Evolutionary conservation across 2,888 invertebrate species (phyloP), one percentile per base, ranked within the genome.

Genomic region (Athrips mouffetella): DNA sequence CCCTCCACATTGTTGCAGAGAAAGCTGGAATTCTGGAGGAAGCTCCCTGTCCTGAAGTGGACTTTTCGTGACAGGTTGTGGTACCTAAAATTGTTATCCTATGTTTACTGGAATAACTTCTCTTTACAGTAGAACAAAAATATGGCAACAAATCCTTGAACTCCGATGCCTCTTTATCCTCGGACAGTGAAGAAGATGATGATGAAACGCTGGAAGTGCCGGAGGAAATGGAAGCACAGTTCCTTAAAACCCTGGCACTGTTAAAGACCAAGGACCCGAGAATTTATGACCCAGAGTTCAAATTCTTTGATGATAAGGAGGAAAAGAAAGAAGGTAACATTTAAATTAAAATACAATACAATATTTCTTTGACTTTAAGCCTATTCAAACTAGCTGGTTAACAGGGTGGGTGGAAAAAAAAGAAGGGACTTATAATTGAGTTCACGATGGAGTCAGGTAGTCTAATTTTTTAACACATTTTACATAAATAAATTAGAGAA

Each of bases 211-310:
- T 74, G 78, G 88, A 87, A 53, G 71, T 83, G 0, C 70, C 92
- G 0, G 90, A 92, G 62, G 90, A 92, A 57, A 84, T 93, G 40
- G 98, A 98, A 68, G 92, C 94, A 59, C 93, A 95, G 57, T 99
- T 99, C 78, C 92, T 96, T 35, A 94, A 94, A 79, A 94, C 98
- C 0, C 83, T 98, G 1, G 90, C 97, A 0, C 92, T 92, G 45
- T 78, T 99, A 39, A 98, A 98, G 74, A 94, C 92, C 39, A 96
- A 95, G 70, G 96, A 98, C 84, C 96, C 98, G 0, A 90, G 91
- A 59, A 97, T 98, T 55, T 98, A 98, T 77, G 92, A 98, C 68
- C 90, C 93, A 31, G 89, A 91, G 47, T 90, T 90, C 23, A 90
- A 89, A 46, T 96, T 95, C 68, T 97, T 96, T 80, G 80, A 89